These are phyloP conservation scores for Lasiurus cinereus DNA, from an alignment of 2,113 vertebrate genomes.

Conservation along the genomic window DNA sequence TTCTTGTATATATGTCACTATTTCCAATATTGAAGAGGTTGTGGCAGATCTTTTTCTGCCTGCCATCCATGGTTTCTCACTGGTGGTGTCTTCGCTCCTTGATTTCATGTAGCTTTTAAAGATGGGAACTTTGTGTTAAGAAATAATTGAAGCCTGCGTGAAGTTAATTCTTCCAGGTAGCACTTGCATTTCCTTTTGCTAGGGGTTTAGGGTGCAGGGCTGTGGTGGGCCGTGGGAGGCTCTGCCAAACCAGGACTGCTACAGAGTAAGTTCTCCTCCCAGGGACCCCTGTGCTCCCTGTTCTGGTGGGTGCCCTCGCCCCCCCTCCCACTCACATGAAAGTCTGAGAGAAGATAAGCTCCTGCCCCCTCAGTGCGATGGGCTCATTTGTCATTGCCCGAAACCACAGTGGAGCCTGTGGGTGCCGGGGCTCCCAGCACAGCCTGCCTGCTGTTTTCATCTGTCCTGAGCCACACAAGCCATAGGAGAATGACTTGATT, in stretches of 20 bases:
- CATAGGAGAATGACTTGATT: neutral
- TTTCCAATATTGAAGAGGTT: neutral
- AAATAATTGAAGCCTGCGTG: neutral
- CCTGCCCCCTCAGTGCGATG: neutral
- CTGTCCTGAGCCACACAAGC: too few relatives aligned
- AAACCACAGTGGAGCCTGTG: neutral
- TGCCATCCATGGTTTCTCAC: neutral
- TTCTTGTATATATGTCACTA: neutral
- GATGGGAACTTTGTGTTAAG: neutral
- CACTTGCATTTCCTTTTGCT: neutral
- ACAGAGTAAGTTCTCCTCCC: neutral
- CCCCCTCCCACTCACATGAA: neutral
- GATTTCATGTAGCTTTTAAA: neutral
- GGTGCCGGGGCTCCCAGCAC: neutral
- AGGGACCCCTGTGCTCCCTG: neutral
- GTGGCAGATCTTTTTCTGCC: neutral
- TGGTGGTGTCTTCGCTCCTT: neutral
- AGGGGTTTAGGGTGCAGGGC: neutral
- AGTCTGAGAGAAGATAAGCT: neutral
- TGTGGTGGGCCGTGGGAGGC: rapidly evolving
- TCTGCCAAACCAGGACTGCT: neutral
- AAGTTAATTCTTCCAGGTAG: neutral
- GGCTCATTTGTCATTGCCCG: neutral
- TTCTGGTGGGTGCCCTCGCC: neutral
- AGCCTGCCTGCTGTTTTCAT: neutral